Evolutionary conservation across 1,140 invertebrate species (phyloP), one percentile per base, ranked within the genome.

Genomic region (Drosophila azteca): DNA sequence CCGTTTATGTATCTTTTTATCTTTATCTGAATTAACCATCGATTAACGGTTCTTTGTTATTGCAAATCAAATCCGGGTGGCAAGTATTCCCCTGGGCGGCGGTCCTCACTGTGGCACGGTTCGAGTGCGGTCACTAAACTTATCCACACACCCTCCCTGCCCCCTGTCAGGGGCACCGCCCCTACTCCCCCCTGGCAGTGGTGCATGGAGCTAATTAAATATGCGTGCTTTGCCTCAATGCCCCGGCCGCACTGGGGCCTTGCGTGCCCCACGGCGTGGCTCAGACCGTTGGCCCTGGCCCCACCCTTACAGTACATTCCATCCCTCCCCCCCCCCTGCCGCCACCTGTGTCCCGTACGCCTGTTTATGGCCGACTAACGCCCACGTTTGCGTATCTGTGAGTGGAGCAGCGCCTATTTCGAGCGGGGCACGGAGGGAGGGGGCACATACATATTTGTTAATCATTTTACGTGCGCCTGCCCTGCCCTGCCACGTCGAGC

Each of bases 171-270:
- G 17, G 29, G 13, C 29, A 49, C 20, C 53, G 24, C n/a, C 6
- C 22, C 13, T n/a, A 9, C 48, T n/a, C 17, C 43, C 6, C 48
- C 17, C 0, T 5, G 5, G 5, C 24, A 0, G 70, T 65, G 72
- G 71, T 65, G 72, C 72, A 67, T 53, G 63, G 48, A 68, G 80
- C 62, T 84, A 77, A 81, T 81, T 81, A 81, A 81, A 77, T 77
- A 81, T 81, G 78, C 78, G 76, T 84, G 54, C 76, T 49, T 77
- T 67, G 57, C 72, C 71, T 52, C 71, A 75, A 64, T 58, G 51
- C 59, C 45, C 61, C 48, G 58, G 20, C 15, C 62, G 78, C 74
- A 15, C 31, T 13, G 20, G 78, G 65, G 77, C 48, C 66, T 85
- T 87, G 82, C 82, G 82, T 85, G 83, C 65, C 71, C 57, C 52